These are phyloP conservation scores for Azorinus chamasolen DNA, from an alignment of 2,888 invertebrate genomes.

Conservation along the genomic window DNA sequence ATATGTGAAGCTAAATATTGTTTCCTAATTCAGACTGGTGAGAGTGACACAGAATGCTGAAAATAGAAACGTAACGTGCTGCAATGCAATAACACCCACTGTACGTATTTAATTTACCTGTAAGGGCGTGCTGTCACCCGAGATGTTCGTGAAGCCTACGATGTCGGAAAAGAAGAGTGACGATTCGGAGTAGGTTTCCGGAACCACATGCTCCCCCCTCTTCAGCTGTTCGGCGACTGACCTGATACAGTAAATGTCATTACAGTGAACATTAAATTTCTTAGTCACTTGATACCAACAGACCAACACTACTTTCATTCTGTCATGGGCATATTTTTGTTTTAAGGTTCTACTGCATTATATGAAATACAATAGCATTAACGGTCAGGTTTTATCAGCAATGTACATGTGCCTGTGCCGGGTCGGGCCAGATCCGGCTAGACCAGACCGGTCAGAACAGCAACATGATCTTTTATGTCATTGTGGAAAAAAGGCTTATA, in stretches of 20 bases:
- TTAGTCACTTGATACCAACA: neutral
- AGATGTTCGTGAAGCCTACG: conserved; percentile 84
- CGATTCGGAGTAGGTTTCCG: conserved; percentile 80
- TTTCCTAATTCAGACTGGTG: too few species aligned
- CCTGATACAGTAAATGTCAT: conserved; percentile 55
- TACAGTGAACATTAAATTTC: neutral
- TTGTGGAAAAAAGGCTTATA: too few species aligned
- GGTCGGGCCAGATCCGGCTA: too few species aligned
- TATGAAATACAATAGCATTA: too few species aligned
- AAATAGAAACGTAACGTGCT: too few species aligned
- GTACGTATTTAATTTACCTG: conserved; percentile 60
- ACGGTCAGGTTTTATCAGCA: too few species aligned
- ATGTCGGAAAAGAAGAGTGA: conserved; percentile 85
- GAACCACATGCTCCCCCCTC: conserved; percentile 78
- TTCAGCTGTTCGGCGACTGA: conserved; percentile 84
- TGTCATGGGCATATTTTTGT: neutral
- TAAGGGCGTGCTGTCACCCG: conserved; percentile 79
- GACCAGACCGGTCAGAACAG: too few species aligned
- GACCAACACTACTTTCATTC: neutral
- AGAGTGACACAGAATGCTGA: too few species aligned
- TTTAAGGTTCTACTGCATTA: neutral
- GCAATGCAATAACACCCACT: too few species aligned
- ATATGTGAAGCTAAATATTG: too few species aligned
- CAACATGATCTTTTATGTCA: too few species aligned
- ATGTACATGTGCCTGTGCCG: too few species aligned